Evolutionary conservation across 2,797 vertebrate genomes (phyloP).

Genomic region (Poecile montanus): DNA sequence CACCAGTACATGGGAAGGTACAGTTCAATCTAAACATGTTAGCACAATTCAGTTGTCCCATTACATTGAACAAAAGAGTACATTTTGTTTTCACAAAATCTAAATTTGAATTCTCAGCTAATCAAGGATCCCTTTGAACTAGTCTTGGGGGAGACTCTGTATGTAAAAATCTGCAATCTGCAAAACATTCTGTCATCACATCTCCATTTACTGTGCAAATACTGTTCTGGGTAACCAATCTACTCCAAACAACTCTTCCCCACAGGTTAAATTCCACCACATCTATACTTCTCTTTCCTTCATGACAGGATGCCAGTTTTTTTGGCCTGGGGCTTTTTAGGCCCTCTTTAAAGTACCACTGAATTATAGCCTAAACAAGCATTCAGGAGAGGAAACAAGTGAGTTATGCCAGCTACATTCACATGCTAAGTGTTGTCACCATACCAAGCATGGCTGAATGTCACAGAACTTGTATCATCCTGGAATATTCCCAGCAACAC

Average conservation of each 20-base stretch:
- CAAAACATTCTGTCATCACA: neutral
- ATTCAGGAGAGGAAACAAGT: neutral
- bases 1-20: neutral
- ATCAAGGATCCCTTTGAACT: neutral
- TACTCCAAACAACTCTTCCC: neutral
- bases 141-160: neutral
- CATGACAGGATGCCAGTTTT: neutral
- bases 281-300: neutral
- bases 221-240: neutral
- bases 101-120: neutral
- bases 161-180: neutral
- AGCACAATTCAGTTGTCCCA: neutral
- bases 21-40: neutral
- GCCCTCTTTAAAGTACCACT: neutral
- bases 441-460: neutral
- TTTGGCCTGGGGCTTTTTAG: neutral
- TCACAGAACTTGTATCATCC: neutral
- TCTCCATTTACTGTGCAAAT: neutral
- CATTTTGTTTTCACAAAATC: neutral
- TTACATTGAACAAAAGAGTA: neutral
- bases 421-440: neutral
- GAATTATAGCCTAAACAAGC: neutral
- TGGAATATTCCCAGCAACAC: neutral
- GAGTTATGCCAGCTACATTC: neutral
- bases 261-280: fast-evolving